Conservation (phyloP, 1,140 invertebrate genomes). For the Drosophila prosaltans region DNA sequence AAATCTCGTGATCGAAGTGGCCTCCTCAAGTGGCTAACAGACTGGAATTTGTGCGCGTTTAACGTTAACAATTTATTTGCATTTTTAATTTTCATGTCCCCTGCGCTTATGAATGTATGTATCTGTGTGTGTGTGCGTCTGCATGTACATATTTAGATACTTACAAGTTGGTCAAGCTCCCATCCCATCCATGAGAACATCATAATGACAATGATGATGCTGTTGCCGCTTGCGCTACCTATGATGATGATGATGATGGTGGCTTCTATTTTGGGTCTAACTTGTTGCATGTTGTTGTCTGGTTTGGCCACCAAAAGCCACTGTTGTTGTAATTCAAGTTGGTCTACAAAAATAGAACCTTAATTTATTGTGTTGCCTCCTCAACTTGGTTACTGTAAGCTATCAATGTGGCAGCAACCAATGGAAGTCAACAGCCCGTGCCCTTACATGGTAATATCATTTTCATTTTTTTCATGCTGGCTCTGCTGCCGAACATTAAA, state of each 20-base stretch:
- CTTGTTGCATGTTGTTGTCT: conserved; percentile 71
- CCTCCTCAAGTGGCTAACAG: conserved; percentile 65
- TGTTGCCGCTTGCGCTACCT: not conserved
- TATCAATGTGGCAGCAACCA: conserved; percentile 4
- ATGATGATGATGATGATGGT: conserved; percentile 13
- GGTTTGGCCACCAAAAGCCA: conserved; percentile 32
- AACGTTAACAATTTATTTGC: conserved; percentile 81
- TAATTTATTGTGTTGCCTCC: conserved; percentile 75
- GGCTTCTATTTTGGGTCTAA: conserved; percentile 79
- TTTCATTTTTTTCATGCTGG: conserved; percentile 73
- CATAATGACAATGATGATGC: not conserved
- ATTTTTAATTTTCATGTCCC: conserved; percentile 79
- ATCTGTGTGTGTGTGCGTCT: not conserved
- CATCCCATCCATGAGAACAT: conserved; percentile 31
- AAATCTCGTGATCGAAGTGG: conserved; percentile 76
- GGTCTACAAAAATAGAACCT: conserved; percentile 78
- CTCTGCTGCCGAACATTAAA: conserved; percentile 31
- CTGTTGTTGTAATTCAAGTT: conserved; percentile 68
- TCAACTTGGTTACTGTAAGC: conserved; percentile 27
- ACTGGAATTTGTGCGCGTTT: conserved; percentile 73
- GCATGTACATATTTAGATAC: conserved; percentile 14
- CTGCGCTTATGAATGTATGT: conserved; percentile 8
- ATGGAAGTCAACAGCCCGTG: conserved; percentile 21
- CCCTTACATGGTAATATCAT: conserved; percentile 76
- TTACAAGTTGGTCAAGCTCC: conserved; percentile 59